Base-by-base conservation (phyloP, 2,888 invertebrate genomes). In the Luffia ferchaultella region DNA sequence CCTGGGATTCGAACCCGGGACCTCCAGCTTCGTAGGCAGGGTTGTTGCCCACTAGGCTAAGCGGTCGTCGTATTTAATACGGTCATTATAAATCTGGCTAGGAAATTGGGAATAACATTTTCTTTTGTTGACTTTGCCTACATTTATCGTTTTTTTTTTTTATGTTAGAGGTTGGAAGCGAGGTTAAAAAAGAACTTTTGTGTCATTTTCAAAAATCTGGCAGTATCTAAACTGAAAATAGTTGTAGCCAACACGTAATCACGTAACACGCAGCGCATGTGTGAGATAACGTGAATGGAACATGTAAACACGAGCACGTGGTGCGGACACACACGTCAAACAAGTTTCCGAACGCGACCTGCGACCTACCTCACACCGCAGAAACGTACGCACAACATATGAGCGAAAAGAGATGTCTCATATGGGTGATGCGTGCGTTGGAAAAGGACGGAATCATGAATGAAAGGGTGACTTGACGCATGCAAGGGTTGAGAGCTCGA, bases 191-290 rank as follows among this genome's bases (percentile, higher is more conserved):
- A n/a, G n/a, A n/a, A n/a, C n/a, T n/a, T n/a, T n/a, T n/a, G n/a
- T n/a, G n/a, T n/a, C n/a, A n/a, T n/a, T n/a, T n/a, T n/a, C n/a
- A n/a, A n/a, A n/a, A n/a, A n/a, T n/a, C n/a, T n/a, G n/a, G n/a
- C n/a, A n/a, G n/a, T n/a, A n/a, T n/a, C n/a, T n/a, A n/a, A n/a
- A n/a, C n/a, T n/a, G n/a, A n/a, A n/a, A n/a, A n/a, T n/a, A n/a
- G n/a, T n/a, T n/a, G n/a, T 65, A 73, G 75, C 74, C 78, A 79
- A 78, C 73, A 64, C 63, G 66, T 67, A 65, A 65, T 61, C 68
- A 75, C 73, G 76, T 78, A 73, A 77, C 78, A 72, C 76, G 47
- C 53, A 55, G 59, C 61, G 56, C 64, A 63, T 61, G 49, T 52
- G 49, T 45, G 42, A 49, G 40, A 20, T 45, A 30, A 46, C 40